A percentile compares a stretch with the other conserved stretches of the same genome.
Evolutionary conservation across 2,888 invertebrate genomes (phyloP).

Genomic region (Phyllotreta cruciferae): DNA sequence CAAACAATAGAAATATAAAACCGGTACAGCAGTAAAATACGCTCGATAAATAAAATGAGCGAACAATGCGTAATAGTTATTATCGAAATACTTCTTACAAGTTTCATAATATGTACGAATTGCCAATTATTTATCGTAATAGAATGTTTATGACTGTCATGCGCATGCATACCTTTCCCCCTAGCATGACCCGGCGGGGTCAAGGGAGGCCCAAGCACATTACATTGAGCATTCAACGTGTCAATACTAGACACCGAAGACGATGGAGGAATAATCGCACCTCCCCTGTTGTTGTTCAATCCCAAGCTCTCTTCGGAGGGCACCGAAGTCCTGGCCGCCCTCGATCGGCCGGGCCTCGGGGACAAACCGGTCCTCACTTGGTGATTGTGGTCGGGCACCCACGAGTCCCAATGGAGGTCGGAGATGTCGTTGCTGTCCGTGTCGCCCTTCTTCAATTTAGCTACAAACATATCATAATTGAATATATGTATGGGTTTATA

Average conservation of each 20-base stretch:
- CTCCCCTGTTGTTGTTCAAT: constrained; percentile 56
- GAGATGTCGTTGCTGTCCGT: constrained; percentile 63
- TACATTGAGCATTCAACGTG: constrained; percentile 60
- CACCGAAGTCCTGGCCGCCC: constrained; percentile 65
- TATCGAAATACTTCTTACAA: too few relatives aligned
- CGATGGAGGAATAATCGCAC: constrained; percentile 61
- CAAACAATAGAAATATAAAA: too few relatives aligned
- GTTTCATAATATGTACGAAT: too few relatives aligned
- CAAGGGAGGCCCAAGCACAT: constrained; percentile 51
- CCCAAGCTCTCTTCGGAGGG: constrained; percentile 67
- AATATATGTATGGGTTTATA: neutral
- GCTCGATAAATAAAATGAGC: neutral
- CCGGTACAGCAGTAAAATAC: too few relatives aligned
- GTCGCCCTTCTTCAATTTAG: constrained; percentile 66
- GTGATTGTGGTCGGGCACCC: constrained; percentile 75
- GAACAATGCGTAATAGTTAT: neutral
- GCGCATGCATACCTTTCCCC: constrained; percentile 57
- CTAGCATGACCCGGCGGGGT: constrained; percentile 55
- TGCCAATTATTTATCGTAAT: too few relatives aligned
- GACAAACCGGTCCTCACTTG: constrained; percentile 61
- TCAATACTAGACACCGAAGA: constrained; percentile 63
- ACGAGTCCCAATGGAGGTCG: constrained; percentile 92
- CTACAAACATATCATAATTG: constrained; percentile 53
- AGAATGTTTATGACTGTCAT: constrained; percentile 17
- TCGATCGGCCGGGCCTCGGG: constrained; percentile 61